Percentiles rank a stretch among this genome's conserved stretches.
phyloP scores from a whole-genome alignment of 1,140 invertebrate species.

The Diplogasteroides magnus region DNA sequence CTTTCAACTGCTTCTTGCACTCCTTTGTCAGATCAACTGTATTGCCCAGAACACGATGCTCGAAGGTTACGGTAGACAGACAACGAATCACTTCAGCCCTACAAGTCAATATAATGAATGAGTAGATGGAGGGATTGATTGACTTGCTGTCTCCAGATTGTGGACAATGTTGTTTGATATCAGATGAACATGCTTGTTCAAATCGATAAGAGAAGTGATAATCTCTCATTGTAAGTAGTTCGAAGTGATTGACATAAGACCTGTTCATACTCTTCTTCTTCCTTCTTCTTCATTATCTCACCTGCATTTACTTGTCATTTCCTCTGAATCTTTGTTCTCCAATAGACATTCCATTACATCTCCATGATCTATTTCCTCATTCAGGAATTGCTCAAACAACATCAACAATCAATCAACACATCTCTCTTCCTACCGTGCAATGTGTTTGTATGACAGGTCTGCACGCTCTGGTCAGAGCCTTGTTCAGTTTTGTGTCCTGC shows the following conservation, averaged over 20 bases:
- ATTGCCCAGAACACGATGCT: constrained; percentile 64
- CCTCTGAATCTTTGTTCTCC: constrained; percentile 78
- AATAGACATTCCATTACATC: constrained; percentile 90
- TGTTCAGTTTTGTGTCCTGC: constrained; percentile 57
- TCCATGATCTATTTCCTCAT: constrained; percentile 64
- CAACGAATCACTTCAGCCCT: constrained; percentile 81
- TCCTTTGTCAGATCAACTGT: constrained; percentile 76
- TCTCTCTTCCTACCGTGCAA: constrained; percentile 65
- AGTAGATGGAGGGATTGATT: constrained; percentile 17
- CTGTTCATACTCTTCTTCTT: background rate
- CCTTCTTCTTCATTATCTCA: background rate
- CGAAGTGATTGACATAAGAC: constrained; percentile 83
- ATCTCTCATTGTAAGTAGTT: constrained; percentile 79
- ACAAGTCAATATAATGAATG: constrained; percentile 48
- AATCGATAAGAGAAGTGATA: constrained; percentile 91
- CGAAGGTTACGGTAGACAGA: constrained; percentile 68
- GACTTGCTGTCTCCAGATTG: constrained; percentile 54
- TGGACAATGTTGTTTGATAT: constrained; percentile 74
- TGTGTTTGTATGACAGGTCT: constrained; percentile 74
- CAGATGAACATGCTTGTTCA: constrained; percentile 80
- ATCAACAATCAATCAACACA: too few relatives aligned
- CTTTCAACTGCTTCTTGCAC: constrained; percentile 53
- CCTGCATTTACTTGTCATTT: constrained; percentile 72
- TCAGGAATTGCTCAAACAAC: constrained; percentile 62
- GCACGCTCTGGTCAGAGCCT: constrained; percentile 75